Evolutionary conservation across 2,113 vertebrate species (phyloP).

Genomic region (Hemiprocne comata): DNA sequence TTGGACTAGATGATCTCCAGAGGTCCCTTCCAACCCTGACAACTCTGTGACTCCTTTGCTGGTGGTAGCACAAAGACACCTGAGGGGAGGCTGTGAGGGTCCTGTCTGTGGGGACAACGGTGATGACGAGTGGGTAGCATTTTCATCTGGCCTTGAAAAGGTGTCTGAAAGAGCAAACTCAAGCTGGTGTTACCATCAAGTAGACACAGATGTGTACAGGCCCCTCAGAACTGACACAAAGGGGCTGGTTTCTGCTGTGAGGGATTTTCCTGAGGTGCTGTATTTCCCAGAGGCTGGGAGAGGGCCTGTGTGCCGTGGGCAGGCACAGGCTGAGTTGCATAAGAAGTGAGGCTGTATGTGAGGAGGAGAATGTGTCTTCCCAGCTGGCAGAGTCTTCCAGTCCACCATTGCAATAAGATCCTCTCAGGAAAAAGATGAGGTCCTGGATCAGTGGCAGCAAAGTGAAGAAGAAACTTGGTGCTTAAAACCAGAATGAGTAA

Average conservation of each 20-base stretch:
- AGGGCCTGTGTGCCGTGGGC: background rate
- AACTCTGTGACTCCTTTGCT: no score
- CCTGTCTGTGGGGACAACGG: background rate
- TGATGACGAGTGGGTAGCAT: fast-evolving
- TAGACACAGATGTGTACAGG: background rate
- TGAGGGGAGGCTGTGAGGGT: background rate
- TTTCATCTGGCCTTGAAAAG: background rate
- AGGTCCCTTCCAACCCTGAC: no score
- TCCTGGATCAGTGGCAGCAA: background rate
- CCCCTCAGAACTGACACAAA: background rate
- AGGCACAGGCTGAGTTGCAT: background rate
- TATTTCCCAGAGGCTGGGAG: background rate
- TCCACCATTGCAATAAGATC: background rate
- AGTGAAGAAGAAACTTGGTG: background rate
- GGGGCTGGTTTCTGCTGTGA: background rate
- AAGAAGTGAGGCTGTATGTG: background rate
- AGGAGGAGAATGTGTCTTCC: background rate
- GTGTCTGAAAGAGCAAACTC: background rate
- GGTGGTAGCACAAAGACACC: fast-evolving
- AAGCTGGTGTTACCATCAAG: background rate
- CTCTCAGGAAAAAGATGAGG: fast-evolving
- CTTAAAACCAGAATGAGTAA: background rate
- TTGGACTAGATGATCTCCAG: no score
- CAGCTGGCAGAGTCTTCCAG: background rate
- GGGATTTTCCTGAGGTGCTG: fast-evolving